A percentile compares a stretch with the other conserved stretches of the same genome.
Evolutionary conservation across 2,113 vertebrate species (phyloP).

Genomic region (Emydocephalus ijimae): DNA sequence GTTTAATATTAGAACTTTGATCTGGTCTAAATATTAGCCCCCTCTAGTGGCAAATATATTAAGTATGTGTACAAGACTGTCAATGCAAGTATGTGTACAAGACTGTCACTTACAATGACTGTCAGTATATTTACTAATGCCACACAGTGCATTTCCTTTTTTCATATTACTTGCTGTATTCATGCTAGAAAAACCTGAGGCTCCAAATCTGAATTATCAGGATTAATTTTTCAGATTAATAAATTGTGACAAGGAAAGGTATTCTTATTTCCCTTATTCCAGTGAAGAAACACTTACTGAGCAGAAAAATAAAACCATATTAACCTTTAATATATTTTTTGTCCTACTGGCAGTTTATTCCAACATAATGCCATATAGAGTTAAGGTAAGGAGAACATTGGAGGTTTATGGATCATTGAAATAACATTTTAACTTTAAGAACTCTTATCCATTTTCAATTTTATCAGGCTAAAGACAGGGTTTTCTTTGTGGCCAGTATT

Average conservation of each 20-base stretch:
- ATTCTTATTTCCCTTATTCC: background rate
- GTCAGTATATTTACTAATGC: background rate
- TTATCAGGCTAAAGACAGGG: background rate
- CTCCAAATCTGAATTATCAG: background rate
- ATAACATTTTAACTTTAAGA: background rate
- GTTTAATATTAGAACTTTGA: background rate
- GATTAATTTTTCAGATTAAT: background rate
- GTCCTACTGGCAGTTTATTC: background rate
- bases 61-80: background rate
- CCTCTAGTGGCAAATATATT: conserved; percentile 49
- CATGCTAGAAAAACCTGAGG: background rate
- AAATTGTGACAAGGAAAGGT: background rate
- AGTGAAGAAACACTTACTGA: background rate
- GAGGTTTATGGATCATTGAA: background rate
- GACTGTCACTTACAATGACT: background rate
- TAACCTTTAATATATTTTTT: background rate
- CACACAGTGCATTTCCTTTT: background rate
- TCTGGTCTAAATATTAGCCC: conserved; percentile 47
- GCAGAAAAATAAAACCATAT: background rate
- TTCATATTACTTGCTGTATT: background rate
- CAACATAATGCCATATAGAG: background rate
- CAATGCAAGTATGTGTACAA: background rate
- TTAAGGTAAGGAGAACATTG: background rate
- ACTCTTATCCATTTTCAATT: background rate
- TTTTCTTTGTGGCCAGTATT: background rate